Conservation (phyloP, 1,140 invertebrate species). For the Macrotrachela quadricornifera region DNA sequence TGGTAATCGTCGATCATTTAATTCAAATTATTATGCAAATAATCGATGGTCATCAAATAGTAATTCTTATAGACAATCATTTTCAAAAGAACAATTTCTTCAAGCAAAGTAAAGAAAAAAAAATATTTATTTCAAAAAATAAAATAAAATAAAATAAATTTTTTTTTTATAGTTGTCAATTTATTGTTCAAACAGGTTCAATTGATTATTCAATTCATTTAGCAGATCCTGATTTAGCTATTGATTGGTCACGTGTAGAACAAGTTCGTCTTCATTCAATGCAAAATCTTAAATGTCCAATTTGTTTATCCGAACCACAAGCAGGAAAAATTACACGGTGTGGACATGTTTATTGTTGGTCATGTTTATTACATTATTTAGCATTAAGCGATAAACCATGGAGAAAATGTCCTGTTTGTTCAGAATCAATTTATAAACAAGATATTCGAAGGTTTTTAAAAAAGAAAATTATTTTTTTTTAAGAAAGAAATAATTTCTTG, state of each 20-base stretch:
- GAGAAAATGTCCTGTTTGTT: slow-evolving; percentile 67
- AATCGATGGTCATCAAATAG: neutral
- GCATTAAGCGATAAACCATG: slow-evolving; percentile 51
- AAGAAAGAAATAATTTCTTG: neutral
- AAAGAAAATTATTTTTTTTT: neutral
- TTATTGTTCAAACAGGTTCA: slow-evolving; percentile 53
- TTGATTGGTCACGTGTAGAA: slow-evolving; percentile 73
- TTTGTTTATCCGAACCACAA: slow-evolving; percentile 57
- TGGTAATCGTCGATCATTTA: slow-evolving; percentile 1
- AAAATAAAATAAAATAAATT: no score
- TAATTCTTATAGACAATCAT: slow-evolving; percentile 9
- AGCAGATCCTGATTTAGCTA: slow-evolving; percentile 59
- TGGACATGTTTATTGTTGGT: slow-evolving; percentile 85
- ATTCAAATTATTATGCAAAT: neutral
- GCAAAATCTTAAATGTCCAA: slow-evolving; percentile 45
- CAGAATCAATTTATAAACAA: slow-evolving; percentile 41
- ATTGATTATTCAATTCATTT: slow-evolving; percentile 49
- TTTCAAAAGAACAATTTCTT: slow-evolving; percentile 63
- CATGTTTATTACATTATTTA: slow-evolving; percentile 76
- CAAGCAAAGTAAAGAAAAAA: slow-evolving; percentile 57
- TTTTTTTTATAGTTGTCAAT: slow-evolving; percentile 58
- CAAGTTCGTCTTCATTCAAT: slow-evolving; percentile 39
- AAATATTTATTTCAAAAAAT: slow-evolving; percentile 2
- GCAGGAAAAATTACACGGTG: slow-evolving; percentile 68
- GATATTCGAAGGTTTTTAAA: neutral